These are phyloP conservation scores for Gymnobelideus leadbeateri DNA, from an alignment of 2,113 vertebrate species.

Conservation along the genomic window DNA sequence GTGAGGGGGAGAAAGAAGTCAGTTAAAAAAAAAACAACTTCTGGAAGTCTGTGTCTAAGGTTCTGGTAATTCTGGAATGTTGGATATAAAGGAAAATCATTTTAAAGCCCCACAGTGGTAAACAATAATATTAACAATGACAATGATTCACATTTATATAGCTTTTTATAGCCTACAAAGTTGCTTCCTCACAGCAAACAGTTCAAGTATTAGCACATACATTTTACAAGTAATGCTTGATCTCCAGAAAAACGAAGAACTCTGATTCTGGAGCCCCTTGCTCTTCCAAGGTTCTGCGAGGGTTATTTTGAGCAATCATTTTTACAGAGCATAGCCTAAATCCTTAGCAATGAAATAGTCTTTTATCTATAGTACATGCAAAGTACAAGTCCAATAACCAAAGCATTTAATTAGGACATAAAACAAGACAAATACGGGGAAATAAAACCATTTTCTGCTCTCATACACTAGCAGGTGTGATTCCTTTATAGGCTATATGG, in stretches of 20 bases:
- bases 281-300: background rate
- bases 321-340: background rate
- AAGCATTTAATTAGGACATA: background rate
- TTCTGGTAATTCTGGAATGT: background rate
- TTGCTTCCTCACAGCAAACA: background rate
- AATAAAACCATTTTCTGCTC: background rate
- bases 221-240: background rate
- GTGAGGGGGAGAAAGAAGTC: no score
- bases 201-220: background rate
- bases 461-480: background rate
- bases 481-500: background rate
- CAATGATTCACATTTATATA: background rate
- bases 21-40: background rate
- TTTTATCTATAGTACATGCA: background rate
- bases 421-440: background rate
- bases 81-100: background rate
- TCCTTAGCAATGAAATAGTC: background rate
- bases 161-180: background rate
- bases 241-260: background rate
- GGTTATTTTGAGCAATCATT: background rate
- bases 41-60: background rate
- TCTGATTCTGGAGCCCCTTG: background rate
- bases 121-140: background rate
- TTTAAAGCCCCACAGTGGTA: background rate
- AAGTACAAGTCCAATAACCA: background rate